Evolutionary conservation across 2,113 vertebrate species (phyloP).

Genomic region (Butorides virescens): DNA sequence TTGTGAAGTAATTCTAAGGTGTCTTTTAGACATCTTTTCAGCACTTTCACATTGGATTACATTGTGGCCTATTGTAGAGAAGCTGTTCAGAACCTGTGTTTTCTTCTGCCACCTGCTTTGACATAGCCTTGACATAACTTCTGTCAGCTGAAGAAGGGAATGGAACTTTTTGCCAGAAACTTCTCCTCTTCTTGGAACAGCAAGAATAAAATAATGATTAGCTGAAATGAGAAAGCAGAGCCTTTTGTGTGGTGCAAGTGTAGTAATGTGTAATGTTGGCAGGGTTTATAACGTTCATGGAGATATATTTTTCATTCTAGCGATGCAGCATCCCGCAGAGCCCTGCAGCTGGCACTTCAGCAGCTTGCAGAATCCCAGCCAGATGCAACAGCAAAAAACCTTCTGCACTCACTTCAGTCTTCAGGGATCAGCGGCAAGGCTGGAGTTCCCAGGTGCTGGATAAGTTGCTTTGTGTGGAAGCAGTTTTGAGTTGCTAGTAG

Average conservation of each 20-base stretch:
- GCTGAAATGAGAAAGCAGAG: background rate
- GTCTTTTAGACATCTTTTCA: background rate
- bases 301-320: constrained; percentile 16
- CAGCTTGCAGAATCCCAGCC: constrained; percentile 89
- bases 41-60: background rate
- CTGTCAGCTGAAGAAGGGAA: background rate
- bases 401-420: constrained; percentile 86
- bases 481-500: background rate
- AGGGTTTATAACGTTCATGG: fast-evolving
- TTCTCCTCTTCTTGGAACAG: background rate
- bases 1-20: background rate
- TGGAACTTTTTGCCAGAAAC: background rate
- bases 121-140: background rate
- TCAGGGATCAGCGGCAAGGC: constrained; percentile 85
- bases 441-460: constrained; percentile 82
- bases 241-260: background rate
- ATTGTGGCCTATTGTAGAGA: background rate
- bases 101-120: background rate
- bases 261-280: background rate
- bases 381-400: constrained; percentile 82
- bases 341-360: constrained; percentile 85
- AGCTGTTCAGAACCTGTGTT: background rate
- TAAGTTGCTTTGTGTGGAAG: background rate
- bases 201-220: background rate
- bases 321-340: constrained; percentile 90